These are phyloP conservation scores for Dolichopus griseipennis DNA, from an alignment of 2,888 invertebrate genomes.

Conservation along the genomic window DNA sequence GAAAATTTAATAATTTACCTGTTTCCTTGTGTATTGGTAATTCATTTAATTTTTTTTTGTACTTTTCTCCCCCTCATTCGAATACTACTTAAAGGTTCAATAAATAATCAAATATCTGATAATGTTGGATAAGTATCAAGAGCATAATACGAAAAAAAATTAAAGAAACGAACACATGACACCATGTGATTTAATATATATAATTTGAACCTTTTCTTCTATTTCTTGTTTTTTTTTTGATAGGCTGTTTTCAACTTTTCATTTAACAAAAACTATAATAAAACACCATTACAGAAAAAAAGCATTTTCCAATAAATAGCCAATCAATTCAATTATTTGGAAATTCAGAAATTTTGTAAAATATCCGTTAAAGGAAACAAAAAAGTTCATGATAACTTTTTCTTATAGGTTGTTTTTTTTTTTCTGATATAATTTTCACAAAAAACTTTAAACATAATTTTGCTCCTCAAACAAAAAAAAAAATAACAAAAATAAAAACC, in stretches of 20 bases:
- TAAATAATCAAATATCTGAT: too few relatives aligned
- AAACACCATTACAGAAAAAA: neutral
- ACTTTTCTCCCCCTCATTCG: too few relatives aligned
- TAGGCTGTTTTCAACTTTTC: neutral
- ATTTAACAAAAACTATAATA: neutral
- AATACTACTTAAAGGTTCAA: too few relatives aligned
- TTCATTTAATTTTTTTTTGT: too few relatives aligned
- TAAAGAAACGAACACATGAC: too few relatives aligned
- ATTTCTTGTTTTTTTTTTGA: too few relatives aligned
- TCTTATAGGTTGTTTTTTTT: neutral
- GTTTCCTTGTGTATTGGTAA: too few relatives aligned
- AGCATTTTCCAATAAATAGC: neutral
- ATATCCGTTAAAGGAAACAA: neutral
- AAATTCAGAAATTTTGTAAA: neutral
- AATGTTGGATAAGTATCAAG: too few relatives aligned
- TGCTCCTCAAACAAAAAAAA: neutral
- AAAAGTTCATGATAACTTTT: neutral
- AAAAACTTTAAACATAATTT: conserved; percentile 3
- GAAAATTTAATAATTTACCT: too few relatives aligned
- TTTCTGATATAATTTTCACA: neutral
- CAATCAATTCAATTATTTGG: neutral
- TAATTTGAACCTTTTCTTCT: too few relatives aligned
- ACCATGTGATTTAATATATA: too few relatives aligned
- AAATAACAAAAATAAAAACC: neutral
- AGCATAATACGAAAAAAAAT: too few relatives aligned